Conservation (phyloP, 1,140 invertebrate species). For the Drusus annulatus region DNA sequence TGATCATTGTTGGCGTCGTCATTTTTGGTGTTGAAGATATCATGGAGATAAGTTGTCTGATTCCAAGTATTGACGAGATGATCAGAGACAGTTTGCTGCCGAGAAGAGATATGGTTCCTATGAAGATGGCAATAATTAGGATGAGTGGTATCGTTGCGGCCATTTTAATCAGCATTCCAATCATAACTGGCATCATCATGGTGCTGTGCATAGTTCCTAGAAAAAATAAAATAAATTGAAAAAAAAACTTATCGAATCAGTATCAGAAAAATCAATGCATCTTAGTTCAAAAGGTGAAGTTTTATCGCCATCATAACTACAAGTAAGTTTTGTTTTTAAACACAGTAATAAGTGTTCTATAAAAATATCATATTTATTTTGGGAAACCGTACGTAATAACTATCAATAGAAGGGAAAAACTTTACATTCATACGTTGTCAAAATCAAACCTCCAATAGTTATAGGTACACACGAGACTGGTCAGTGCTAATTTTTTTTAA, state of each 20-base stretch:
- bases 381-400: too few relatives aligned
- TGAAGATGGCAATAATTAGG: conserved; percentile 61
- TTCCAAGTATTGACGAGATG: conserved; percentile 46
- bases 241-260: not conserved
- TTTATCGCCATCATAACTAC: too few relatives aligned
- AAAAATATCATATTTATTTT: too few relatives aligned
- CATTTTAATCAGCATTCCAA: conserved; percentile 63
- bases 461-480: too few relatives aligned
- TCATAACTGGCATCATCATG: conserved; percentile 62
- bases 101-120: conserved; percentile 61
- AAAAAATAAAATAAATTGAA: not conserved
- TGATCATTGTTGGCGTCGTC: not conserved
- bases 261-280: not conserved
- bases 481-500: too few relatives aligned
- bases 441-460: too few relatives aligned
- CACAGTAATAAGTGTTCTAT: too few relatives aligned
- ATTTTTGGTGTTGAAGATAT: conserved; percentile 30
- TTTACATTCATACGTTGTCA: too few relatives aligned
- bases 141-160: conserved; percentile 62
- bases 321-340: too few relatives aligned
- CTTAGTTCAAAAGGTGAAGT: too few relatives aligned
- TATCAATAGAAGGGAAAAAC: too few relatives aligned
- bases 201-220: conserved; percentile 31
- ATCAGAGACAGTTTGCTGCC: conserved; percentile 59
- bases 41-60: conserved; percentile 39